These are phyloP conservation scores for Rallus crepitans DNA, from an alignment of 2,797 vertebrate species.

Conservation along the genomic window DNA sequence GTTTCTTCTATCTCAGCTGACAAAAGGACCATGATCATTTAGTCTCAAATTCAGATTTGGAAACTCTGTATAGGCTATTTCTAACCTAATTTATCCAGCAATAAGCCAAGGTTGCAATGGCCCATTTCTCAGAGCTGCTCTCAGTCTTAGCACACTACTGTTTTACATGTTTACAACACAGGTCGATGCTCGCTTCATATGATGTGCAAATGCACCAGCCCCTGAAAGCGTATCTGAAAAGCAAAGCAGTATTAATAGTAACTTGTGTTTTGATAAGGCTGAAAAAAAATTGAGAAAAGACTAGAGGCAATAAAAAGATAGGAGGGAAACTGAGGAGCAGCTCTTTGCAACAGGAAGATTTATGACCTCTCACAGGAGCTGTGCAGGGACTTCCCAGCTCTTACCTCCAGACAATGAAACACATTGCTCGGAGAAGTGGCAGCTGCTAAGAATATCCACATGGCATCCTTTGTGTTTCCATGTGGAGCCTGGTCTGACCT, in stretches of 20 bases:
- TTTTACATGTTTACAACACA: not conserved
- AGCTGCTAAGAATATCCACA: not conserved
- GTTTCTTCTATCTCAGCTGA: not conserved
- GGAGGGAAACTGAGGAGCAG: not conserved
- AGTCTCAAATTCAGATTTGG: not conserved
- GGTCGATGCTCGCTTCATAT: fast-evolving
- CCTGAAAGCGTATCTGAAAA: not conserved
- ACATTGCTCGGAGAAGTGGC: not conserved
- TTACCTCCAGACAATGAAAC: not conserved
- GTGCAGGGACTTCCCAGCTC: not conserved
- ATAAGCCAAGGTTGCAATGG: not conserved
- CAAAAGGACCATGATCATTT: not conserved
- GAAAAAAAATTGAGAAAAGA: not conserved
- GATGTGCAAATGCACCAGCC: not conserved
- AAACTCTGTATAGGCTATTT: not conserved
- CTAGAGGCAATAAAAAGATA: not conserved
- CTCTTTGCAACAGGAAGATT: not conserved
- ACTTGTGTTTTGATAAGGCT: not conserved
- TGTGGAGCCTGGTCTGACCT: not conserved
- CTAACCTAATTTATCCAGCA: not conserved
- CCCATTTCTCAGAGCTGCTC: not conserved
- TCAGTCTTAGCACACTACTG: not conserved
- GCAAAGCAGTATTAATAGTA: not conserved
- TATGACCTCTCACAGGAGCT: not conserved
- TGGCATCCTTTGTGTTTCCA: not conserved